These are phyloP conservation scores for Andrena praecox DNA, from an alignment of 2,888 invertebrate species.

Conservation along the genomic window DNA sequence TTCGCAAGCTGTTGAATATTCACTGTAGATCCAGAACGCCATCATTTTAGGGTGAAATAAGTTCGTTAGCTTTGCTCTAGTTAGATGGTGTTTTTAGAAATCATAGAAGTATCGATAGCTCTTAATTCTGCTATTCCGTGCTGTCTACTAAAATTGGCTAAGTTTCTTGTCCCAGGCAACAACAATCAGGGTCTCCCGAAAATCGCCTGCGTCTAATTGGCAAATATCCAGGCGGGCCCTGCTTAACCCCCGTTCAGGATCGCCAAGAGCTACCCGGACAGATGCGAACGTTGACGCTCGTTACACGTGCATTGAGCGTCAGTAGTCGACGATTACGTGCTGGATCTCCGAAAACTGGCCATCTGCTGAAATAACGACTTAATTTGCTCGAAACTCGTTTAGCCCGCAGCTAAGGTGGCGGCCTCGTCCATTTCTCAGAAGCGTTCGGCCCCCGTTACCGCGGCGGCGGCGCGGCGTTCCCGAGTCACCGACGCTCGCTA, in stretches of 20 bases:
- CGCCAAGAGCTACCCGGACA: slow-evolving; percentile 58
- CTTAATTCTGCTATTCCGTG: neutral
- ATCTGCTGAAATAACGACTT: slow-evolving; percentile 83
- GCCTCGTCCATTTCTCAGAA: slow-evolving; percentile 65
- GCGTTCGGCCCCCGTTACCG: slow-evolving; percentile 27
- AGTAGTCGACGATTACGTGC: slow-evolving; percentile 64
- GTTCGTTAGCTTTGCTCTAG: too few species aligned
- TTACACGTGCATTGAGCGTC: slow-evolving; percentile 41
- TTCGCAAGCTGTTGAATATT: too few species aligned
- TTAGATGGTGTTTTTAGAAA: too few species aligned
- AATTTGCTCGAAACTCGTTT: slow-evolving; percentile 75
- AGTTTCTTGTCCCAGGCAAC: neutral
- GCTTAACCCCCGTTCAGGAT: neutral
- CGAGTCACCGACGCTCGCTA: slow-evolving; percentile 45
- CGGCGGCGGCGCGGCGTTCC: slow-evolving; percentile 36
- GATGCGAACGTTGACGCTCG: slow-evolving; percentile 56
- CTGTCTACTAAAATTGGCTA: neutral
- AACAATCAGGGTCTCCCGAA: neutral
- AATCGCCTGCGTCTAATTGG: neutral
- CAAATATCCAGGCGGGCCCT: neutral
- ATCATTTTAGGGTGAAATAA: too few species aligned
- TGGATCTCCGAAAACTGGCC: slow-evolving; percentile 73
- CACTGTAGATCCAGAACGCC: too few species aligned
- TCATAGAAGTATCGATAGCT: too few species aligned
- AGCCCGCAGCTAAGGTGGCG: slow-evolving; percentile 73